Evolutionary conservation across 2,888 invertebrate genomes (phyloP), one percentile per base, ranked within the genome.

Genomic region (Lissocephala sabroskyi): DNA sequence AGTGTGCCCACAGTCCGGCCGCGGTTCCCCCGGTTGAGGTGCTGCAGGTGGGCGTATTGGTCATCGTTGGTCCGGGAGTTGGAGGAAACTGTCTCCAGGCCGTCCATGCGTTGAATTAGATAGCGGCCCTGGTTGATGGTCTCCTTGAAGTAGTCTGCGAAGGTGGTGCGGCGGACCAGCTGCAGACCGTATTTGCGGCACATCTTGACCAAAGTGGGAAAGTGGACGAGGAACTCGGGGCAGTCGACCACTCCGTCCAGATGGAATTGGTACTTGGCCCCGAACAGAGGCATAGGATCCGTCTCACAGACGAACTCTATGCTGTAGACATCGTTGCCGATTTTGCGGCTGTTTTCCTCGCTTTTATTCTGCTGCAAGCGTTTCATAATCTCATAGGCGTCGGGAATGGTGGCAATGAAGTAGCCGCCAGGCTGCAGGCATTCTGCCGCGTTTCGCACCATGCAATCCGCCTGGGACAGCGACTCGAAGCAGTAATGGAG

Each of bases 401-500:
- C 92, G 6, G 98, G 97, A 54, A 97, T 93, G 7, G 98, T 98
- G 11, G 98, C 98, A 82, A 99, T 93, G 79, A 99, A 99, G 82
- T 90, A 96, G 1, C 99, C 98, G 49, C 95, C 98, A 0, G 93
- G 90, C 64, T 89, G 89, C 14, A 99, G 86, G 81, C 93, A 93
- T 81, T 97, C 97, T 5, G 96, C 91, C 6, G 94, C 94, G 86
- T 99, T 99, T 52, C 89, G 89, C 5, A 99, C 86, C 96, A 98
- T 96, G 80, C 92, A 91, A 79, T 95, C 91, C 1, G 97, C 97
- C 86, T 98, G 97, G 3, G 87, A 85, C 52, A 95, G 85, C 50
- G 93, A 92, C 85, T 97, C 96, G 85, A 97, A 98, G 78, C 94
- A 92, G 81, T 99, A 99, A 86, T 99, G 99, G 81, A 99, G 92